phyloP scores from a whole-genome alignment of 1,140 invertebrate genomes.

The Melanaphis sacchari region DNA sequence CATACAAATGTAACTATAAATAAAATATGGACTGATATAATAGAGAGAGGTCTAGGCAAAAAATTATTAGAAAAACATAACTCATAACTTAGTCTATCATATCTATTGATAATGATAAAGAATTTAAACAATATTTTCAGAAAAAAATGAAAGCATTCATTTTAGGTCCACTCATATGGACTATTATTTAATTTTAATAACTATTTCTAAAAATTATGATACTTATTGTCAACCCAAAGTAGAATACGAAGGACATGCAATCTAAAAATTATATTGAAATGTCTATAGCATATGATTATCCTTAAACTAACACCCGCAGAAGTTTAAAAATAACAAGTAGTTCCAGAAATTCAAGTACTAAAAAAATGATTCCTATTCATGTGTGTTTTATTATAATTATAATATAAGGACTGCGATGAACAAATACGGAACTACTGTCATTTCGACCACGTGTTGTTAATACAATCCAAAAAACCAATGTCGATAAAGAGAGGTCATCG shows the following conservation, averaged over 20 bases:
- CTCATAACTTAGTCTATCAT: no score
- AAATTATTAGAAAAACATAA: not conserved
- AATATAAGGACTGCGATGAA: not conserved
- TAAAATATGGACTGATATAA: not conserved
- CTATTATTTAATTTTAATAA: not conserved
- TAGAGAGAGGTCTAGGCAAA: not conserved
- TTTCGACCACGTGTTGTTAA: no score
- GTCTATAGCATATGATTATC: not conserved
- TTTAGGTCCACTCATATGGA: not conserved
- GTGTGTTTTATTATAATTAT: not conserved
- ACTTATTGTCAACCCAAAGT: not conserved
- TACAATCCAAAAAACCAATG: not conserved
- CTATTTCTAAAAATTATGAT: not conserved
- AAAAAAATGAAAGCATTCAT: not conserved
- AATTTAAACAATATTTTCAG: no score
- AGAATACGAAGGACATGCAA: not conserved
- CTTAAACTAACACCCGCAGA: not conserved
- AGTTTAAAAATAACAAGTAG: not conserved
- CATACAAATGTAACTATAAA: not conserved
- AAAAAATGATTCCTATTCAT: not conserved
- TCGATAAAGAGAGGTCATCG: not conserved
- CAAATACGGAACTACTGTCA: no score
- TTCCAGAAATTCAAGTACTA: not conserved
- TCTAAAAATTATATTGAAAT: not conserved
- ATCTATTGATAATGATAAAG: no score